These are phyloP conservation scores for Punctoribates punctum DNA, from an alignment of 2,888 invertebrate genomes.

Conservation along the genomic window DNA sequence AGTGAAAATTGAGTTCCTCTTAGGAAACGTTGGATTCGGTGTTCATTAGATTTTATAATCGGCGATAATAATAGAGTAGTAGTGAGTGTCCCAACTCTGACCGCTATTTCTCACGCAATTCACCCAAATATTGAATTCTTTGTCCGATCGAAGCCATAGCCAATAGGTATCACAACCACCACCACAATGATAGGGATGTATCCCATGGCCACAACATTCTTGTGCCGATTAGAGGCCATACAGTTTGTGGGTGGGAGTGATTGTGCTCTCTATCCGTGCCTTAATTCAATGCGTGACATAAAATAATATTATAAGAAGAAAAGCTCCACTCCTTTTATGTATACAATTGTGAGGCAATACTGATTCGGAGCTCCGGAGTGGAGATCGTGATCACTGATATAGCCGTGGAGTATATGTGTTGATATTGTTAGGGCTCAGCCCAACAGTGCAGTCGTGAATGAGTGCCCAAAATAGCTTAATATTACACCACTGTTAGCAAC, in stretches of 20 bases:
- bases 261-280: conserved; percentile 2
- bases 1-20: background rate
- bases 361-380: background rate
- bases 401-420: background rate
- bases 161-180: too few species aligned
- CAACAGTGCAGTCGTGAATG: background rate
- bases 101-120: conserved; percentile 14
- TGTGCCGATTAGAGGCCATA: background rate
- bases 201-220: background rate
- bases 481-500: background rate
- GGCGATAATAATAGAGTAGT: conserved; percentile 3
- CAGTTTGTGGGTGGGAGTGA: conserved; percentile 10
- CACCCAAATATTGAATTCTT: background rate
- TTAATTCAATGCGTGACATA: conserved; percentile 32
- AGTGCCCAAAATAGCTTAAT: background rate
- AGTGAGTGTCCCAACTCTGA: background rate
- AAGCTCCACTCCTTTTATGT: conserved; percentile 8
- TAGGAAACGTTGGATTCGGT: background rate
- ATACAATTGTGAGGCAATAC: background rate
- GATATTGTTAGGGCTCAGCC: background rate
- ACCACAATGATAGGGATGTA: background rate
- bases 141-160: background rate
- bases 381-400: conserved; percentile 12
- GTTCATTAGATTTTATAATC: background rate
- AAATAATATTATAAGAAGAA: conserved; percentile 3